A percentile compares a stretch with the other conserved stretches of the same genome.
phyloP scores from a whole-genome alignment of 2,797 vertebrate species.

The Enteromius trimaculatus region DNA sequence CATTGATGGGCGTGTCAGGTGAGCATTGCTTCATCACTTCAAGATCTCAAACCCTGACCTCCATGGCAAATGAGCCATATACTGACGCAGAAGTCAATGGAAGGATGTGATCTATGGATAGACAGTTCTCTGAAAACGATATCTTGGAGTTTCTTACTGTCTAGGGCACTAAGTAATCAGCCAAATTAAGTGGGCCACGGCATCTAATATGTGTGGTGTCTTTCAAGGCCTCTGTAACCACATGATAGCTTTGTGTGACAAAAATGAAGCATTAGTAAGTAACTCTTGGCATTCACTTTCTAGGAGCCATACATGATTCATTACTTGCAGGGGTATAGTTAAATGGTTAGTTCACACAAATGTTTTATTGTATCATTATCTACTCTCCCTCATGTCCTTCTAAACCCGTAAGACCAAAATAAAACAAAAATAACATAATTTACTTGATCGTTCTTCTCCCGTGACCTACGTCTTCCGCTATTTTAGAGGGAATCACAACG shows the following conservation, averaged over 20 bases:
- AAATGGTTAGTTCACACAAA: too few species aligned
- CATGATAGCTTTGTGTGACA: background rate
- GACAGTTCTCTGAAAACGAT: background rate
- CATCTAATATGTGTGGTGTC: background rate
- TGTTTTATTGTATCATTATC: too few species aligned
- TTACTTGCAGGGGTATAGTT: too few species aligned
- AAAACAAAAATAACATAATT: too few species aligned
- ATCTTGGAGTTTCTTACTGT: background rate
- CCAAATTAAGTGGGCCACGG: background rate
- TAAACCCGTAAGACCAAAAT: too few species aligned
- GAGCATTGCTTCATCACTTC: conserved; percentile 41
- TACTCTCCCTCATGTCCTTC: too few species aligned
- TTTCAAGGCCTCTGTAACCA: background rate
- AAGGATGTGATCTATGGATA: conserved; percentile 48
- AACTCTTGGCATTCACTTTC: background rate
- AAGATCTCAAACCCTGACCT: conserved; percentile 57
- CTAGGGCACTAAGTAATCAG: background rate
- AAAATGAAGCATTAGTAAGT: background rate
- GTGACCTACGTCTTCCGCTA: too few species aligned
- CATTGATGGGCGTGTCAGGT: conserved; percentile 34
- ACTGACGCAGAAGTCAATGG: conserved; percentile 51
- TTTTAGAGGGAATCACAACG: too few species aligned
- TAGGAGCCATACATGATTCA: background rate
- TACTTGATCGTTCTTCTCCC: too few species aligned
- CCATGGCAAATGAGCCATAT: conserved; percentile 63